Evolutionary conservation across 2,888 invertebrate species (phyloP).

Genomic region (Heterodera filipjevi): DNA sequence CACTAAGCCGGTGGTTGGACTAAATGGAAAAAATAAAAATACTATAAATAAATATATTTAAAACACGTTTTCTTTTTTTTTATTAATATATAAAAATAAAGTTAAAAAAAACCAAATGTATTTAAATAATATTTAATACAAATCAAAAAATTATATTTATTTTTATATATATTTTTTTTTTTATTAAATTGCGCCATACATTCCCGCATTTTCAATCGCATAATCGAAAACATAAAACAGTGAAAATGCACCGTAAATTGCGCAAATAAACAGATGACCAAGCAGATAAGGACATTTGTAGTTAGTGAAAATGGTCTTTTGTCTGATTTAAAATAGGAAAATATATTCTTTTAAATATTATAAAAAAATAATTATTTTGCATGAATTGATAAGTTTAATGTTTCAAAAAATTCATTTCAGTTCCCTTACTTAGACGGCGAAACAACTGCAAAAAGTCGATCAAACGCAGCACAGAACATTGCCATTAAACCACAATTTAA

Average conservation of each 20-base stretch:
- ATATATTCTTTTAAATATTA: not conserved
- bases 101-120: no score
- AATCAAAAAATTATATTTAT: no score
- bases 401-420: no score
- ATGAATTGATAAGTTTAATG: no score
- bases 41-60: no score
- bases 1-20: conserved; percentile 13
- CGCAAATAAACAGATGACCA: not conserved
- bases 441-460: conserved; percentile 22
- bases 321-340: not conserved
- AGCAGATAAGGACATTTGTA: conserved; percentile 12
- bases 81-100: no score
- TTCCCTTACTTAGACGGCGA: not conserved
- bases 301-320: not conserved
- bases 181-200: not conserved
- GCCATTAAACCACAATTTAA: not conserved
- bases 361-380: no score
- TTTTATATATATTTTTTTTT: no score
- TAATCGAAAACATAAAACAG: not conserved
- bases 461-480: conserved; percentile 18
- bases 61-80: no score
- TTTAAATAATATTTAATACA: no score
- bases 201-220: conserved; percentile 19
- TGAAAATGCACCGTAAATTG: conserved; percentile 15
- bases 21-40: no score